phyloP scores from a whole-genome alignment of 1,140 invertebrate genomes.

The Akabosia matsudoensis region DNA sequence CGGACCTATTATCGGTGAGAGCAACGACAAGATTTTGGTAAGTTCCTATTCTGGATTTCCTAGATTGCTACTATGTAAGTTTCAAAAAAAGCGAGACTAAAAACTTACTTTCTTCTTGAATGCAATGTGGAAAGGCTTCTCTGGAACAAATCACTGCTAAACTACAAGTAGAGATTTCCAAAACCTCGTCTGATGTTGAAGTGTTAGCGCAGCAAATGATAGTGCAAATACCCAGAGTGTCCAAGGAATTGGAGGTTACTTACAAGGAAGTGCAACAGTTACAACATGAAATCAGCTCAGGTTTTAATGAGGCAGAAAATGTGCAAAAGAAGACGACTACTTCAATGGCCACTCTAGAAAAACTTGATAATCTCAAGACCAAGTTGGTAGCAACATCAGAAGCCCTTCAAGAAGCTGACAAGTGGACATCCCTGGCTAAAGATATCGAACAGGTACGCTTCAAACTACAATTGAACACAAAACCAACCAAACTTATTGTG shows the following conservation, averaged over 20 bases:
- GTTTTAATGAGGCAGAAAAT: conserved; percentile 41
- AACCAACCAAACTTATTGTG: too few relatives aligned
- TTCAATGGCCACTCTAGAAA: conserved; percentile 44
- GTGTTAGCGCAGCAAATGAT: conserved; percentile 32
- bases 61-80: too few relatives aligned
- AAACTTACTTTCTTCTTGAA: background rate
- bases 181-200: conserved; percentile 2
- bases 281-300: conserved; percentile 36
- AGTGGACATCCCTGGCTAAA: conserved; percentile 45
- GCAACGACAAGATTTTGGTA: background rate
- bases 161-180: conserved; percentile 6
- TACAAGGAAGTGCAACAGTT: conserved; percentile 37
- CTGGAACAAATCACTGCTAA: background rate
- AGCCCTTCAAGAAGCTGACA: conserved; percentile 46
- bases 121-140: background rate
- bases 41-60: too few relatives aligned
- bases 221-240: conserved; percentile 33
- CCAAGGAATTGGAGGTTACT: conserved; percentile 38
- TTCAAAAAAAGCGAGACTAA: too few relatives aligned
- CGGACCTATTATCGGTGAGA: background rate
- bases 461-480: background rate
- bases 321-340: conserved; percentile 44
- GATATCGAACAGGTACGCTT: conserved; percentile 42
- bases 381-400: conserved; percentile 38
- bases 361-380: conserved; percentile 42